Evolutionary conservation across 1,140 invertebrate genomes (phyloP), one percentile per base, ranked within the genome.

Genomic region (Chrysomallon squamiferum): DNA sequence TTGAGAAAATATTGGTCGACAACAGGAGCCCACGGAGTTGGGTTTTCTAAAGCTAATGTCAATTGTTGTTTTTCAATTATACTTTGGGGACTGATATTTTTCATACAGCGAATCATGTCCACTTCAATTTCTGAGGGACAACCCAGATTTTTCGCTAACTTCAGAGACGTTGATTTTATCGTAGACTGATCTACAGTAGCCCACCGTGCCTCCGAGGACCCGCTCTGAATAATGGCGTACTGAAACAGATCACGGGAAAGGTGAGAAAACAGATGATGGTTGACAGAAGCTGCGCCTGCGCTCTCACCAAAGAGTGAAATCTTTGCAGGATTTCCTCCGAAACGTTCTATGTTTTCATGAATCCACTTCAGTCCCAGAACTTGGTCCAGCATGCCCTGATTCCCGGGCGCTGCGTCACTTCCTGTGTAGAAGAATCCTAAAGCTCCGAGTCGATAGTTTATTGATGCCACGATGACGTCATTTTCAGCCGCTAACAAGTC

Each of bases 191-290:
- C 89, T 71, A 95, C 92, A 68, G 95, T 90, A 3, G 93, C 95
- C 95, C 95, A 98, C 0, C 93, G 93, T 1, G 92, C 92, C 6
- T 94, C 85, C 4, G 88, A 84, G 0, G 83, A 77, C 13, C 87
- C 88, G 66, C 87, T 89, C 73, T 89, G 87, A 62, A 89, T 64
- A 30, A 90, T 89, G 6, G 87, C 88, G 62, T 95, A 92, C 65
- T 90, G 92, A 87, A 97, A 98, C 38, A 96, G 88, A 77, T 94
- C 91, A 70, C 92, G 87, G 66, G 85, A 89, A 27, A 95, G 86
- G 4, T 93, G 93, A 7, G 94, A 95, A 15, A 98, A 86, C 43
- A 97, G 87, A 86, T 97, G 95, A 76, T 96, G 88, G 22, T 92
- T 92, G 0, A 98, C 93, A 38, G 94, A 94, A 9, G 93, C 94